Percentiles rank a stretch among this genome's conserved stretches.
phyloP scores from a whole-genome alignment of 2,888 invertebrate genomes.

The Altica lythri region DNA sequence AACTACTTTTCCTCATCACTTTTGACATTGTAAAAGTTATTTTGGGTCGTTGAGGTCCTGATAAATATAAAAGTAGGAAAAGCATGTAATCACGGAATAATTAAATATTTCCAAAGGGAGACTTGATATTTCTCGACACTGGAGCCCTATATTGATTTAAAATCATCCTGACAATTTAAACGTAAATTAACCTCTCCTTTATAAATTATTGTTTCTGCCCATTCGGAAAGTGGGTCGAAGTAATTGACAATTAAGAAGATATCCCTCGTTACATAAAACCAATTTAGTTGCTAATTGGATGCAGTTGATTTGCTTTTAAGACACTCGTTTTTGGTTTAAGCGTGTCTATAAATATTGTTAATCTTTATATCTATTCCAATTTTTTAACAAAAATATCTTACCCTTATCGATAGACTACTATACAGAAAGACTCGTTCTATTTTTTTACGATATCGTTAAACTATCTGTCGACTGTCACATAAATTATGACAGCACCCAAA shows the following conservation, averaged over 20 bases:
- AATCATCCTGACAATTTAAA: constrained; percentile 29
- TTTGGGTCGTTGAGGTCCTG: too few species aligned
- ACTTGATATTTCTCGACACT: background rate
- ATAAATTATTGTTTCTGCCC: constrained; percentile 27
- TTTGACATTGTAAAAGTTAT: too few species aligned
- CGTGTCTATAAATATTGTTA: too few species aligned
- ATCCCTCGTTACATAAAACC: constrained; percentile 25
- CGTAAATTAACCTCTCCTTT: constrained; percentile 24
- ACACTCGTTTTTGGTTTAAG: constrained; percentile 2
- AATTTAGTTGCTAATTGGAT: constrained; percentile 24
- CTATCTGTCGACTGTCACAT: too few species aligned
- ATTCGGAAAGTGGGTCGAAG: constrained; percentile 25
- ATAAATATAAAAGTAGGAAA: constrained; percentile 4
- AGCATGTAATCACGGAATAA: constrained; percentile 3
- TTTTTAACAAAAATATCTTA: too few species aligned
- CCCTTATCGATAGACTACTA: too few species aligned
- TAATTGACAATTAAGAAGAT: constrained; percentile 27
- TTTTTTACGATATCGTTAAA: too few species aligned
- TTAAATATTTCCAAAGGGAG: constrained; percentile 8
- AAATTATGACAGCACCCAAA: background rate
- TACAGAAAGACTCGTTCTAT: too few species aligned
- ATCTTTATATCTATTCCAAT: too few species aligned
- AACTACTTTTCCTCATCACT: too few species aligned
- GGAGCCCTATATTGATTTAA: constrained; percentile 16
- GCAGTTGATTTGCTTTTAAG: constrained; percentile 16